A percentile compares a stretch with the other conserved stretches of the same genome.
Evolutionary conservation across 1,140 invertebrate genomes (phyloP).

Genomic region (Trialeurodes vaporariorum): DNA sequence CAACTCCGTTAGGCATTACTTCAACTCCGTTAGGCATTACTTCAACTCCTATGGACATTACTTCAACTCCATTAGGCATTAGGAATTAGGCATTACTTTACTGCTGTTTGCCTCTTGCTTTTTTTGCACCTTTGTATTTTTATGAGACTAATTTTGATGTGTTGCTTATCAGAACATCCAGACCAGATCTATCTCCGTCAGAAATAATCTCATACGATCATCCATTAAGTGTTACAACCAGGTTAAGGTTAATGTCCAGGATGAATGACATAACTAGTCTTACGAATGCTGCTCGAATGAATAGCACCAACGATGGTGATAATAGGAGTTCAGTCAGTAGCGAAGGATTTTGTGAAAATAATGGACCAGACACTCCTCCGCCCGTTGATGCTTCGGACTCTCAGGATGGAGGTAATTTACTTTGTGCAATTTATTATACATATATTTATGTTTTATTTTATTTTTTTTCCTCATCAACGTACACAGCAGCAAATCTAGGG

Average conservation of each 20-base stretch:
- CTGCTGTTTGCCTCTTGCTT: too few species aligned
- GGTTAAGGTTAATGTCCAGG: not conserved
- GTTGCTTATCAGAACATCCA: too few species aligned
- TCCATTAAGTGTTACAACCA: not conserved
- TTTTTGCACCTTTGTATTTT: too few species aligned
- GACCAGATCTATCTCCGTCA: not conserved
- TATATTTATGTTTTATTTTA: too few species aligned
- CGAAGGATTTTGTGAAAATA: conserved; percentile 91
- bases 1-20: too few species aligned
- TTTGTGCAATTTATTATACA: not conserved
- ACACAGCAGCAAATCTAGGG: too few species aligned
- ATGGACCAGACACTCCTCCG: conserved; percentile 41
- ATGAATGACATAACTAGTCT: not conserved
- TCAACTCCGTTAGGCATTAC: too few species aligned
- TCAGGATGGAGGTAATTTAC: conserved; percentile 43
- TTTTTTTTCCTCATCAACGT: too few species aligned
- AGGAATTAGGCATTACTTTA: too few species aligned
- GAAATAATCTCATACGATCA: not conserved
- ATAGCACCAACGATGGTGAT: conserved; percentile 3
- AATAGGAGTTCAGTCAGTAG: conserved; percentile 77
- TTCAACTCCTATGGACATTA: too few species aligned
- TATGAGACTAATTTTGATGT: too few species aligned
- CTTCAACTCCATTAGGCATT: too few species aligned
- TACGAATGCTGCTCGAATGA: not conserved
- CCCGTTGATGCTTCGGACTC: conserved; percentile 47